These are phyloP conservation scores for Branchipolynoe longqiensis DNA, from an alignment of 2,888 invertebrate genomes.

Conservation along the genomic window DNA sequence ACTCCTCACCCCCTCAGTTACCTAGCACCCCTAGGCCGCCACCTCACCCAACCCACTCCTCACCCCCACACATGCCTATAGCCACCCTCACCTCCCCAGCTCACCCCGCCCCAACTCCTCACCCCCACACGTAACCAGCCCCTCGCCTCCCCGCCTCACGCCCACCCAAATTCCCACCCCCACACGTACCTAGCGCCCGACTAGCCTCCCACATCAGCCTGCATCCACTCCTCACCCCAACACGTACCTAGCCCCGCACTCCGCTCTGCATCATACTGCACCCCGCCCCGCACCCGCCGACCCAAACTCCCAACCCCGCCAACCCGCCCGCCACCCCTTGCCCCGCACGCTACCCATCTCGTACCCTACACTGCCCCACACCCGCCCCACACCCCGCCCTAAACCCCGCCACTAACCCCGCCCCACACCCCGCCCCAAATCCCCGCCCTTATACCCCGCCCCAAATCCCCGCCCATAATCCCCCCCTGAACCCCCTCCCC, in stretches of 20 bases:
- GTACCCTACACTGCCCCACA: not conserved
- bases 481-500: no score
- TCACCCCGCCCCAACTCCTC: not conserved
- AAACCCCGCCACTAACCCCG: not conserved
- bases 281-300: not conserved
- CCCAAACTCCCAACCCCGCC: not conserved
- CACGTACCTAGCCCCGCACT: not conserved
- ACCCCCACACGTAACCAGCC: not conserved
- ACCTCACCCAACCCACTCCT: not conserved
- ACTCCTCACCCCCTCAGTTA: not conserved
- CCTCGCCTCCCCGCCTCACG: not conserved
- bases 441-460: no score
- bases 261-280: not conserved
- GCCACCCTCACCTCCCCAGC: not conserved
- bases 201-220: not conserved
- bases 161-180: not conserved
- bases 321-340: not conserved
- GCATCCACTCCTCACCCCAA: not conserved
- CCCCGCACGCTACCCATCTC: not conserved
- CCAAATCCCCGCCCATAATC: no score
- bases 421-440: not conserved
- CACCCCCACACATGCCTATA: not conserved
- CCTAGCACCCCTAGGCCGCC: no score
- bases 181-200: no score
- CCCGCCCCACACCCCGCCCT: not conserved